These are phyloP conservation scores for Agrilus cyanescens DNA, from an alignment of 2,888 invertebrate species.

Conservation along the genomic window DNA sequence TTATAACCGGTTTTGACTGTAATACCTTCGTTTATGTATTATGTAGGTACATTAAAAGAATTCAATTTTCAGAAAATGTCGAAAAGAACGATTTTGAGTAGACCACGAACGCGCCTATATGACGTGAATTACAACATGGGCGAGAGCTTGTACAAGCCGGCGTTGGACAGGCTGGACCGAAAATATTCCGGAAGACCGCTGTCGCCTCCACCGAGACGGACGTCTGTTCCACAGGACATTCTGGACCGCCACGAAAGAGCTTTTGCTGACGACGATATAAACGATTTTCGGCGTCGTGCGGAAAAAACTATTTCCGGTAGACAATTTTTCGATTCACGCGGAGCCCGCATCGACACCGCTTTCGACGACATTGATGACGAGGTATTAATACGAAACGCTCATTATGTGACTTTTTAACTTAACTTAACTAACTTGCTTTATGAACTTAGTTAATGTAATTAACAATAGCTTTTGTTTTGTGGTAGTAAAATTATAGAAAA, in stretches of 20 bases:
- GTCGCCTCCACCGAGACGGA: constrained; percentile 25
- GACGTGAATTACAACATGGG: constrained; percentile 79
- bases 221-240: constrained; percentile 24
- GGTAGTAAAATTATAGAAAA: no score
- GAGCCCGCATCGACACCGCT: constrained; percentile 37
- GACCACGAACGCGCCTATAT: constrained; percentile 72
- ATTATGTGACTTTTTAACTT: no score
- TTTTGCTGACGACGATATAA: constrained; percentile 40
- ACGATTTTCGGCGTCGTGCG: constrained; percentile 40
- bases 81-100: constrained; percentile 30
- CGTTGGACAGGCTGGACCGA: constrained; percentile 62
- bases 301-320: constrained; percentile 41
- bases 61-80: constrained; percentile 24
- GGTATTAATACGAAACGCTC: constrained; percentile 26
- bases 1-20: no score
- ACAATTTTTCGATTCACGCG: constrained; percentile 52
- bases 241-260: constrained; percentile 36
- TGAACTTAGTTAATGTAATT: no score
- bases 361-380: constrained; percentile 37
- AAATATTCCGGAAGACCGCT: constrained; percentile 47
- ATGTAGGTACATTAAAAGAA: not conserved
- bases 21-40: not conserved
- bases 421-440: no score
- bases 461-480: no score
- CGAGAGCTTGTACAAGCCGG: constrained; percentile 70